phyloP scores from a whole-genome alignment of 2,888 invertebrate genomes.

The Lithophane socia region DNA sequence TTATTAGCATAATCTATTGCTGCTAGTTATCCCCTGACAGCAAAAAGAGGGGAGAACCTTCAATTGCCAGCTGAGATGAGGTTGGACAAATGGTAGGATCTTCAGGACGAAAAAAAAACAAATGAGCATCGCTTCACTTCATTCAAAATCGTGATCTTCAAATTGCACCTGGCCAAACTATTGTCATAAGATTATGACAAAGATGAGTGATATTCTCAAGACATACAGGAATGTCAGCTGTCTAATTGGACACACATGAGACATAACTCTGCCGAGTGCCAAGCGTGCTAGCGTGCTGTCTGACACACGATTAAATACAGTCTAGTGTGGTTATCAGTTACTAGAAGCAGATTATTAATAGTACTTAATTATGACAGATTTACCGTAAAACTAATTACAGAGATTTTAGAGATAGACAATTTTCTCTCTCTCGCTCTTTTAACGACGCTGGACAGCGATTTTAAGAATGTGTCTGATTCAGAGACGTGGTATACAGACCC shows the following conservation, averaged over 20 bases:
- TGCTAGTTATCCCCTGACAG: not conserved
- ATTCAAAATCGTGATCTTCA: not conserved
- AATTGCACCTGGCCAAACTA: not conserved
- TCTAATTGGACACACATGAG: conserved; percentile 23
- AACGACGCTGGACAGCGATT: not conserved
- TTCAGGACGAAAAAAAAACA: not conserved
- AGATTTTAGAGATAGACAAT: not conserved
- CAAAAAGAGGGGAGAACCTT: not conserved
- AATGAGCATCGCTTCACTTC: not conserved
- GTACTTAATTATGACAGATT: conserved; percentile 7
- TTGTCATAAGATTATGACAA: not conserved
- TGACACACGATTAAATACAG: conserved; percentile 17
- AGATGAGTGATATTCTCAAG: conserved; percentile 19
- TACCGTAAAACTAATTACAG: not conserved
- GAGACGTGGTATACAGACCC: not conserved
- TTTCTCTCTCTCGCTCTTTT: not conserved
- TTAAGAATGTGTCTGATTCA: not conserved
- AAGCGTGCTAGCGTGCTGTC: not conserved
- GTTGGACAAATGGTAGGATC: not conserved
- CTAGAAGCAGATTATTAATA: conserved; percentile 7
- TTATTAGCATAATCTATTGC: not conserved
- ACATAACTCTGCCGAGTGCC: conserved; percentile 26
- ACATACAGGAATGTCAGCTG: conserved; percentile 18
- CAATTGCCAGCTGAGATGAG: not conserved
- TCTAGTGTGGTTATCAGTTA: conserved; percentile 2